A percentile compares a stretch with the other conserved stretches of the same genome.
These are phyloP conservation scores for Ciconia maguari DNA, from an alignment of 2,113 vertebrate genomes.

Conservation along the genomic window DNA sequence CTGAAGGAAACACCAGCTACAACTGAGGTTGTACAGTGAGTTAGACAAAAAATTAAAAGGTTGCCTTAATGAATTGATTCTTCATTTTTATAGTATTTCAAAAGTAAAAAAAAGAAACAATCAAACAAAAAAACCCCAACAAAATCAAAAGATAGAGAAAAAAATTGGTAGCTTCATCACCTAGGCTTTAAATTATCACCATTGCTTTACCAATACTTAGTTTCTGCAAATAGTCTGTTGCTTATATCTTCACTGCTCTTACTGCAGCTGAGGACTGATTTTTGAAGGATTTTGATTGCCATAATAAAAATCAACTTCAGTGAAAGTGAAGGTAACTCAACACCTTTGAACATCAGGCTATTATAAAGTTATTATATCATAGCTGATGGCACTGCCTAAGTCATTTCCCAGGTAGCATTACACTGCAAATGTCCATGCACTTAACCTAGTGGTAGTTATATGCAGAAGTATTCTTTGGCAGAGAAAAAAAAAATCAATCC, in stretches of 20 bases:
- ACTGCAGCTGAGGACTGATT: neutral
- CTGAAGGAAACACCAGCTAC: neutral
- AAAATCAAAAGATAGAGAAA: neutral
- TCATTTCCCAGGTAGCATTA: neutral
- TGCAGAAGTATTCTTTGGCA: neutral
- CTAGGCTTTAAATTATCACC: neutral
- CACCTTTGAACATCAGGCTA: neutral
- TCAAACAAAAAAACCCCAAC: accelerated
- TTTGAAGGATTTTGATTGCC: neutral
- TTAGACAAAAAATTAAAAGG: neutral
- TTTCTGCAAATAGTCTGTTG: neutral
- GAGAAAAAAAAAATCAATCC: neutral
- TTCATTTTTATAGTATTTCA: neutral
- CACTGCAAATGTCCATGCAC: neutral
- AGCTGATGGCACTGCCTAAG: neutral
- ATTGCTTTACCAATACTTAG: neutral
- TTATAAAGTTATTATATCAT: neutral
- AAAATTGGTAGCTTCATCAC: neutral
- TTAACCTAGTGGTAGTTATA: neutral
- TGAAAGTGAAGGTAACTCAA: neutral
- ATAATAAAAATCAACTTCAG: neutral
- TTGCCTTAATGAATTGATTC: neutral
- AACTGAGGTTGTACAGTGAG: neutral
- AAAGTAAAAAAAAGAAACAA: neutral
- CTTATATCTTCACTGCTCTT: neutral